These are phyloP conservation scores for Alitta virens DNA, from an alignment of 2,888 invertebrate genomes.

Conservation along the genomic window DNA sequence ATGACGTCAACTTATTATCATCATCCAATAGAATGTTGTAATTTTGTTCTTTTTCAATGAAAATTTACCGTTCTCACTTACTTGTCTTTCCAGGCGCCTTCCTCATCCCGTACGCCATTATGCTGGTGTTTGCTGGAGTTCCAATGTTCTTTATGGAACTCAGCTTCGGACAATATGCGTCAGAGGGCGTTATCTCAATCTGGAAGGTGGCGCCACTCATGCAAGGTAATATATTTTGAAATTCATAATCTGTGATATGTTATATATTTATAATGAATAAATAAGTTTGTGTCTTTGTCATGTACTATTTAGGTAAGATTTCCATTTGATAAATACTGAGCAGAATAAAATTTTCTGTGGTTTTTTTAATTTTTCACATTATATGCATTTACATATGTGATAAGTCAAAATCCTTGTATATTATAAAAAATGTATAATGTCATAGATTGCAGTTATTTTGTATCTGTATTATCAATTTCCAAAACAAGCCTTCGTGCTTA, in stretches of 20 bases:
- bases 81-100: conserved; percentile 45
- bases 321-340: too few species aligned
- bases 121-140: conserved; percentile 52
- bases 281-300: too few species aligned
- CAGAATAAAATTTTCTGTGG: too few species aligned
- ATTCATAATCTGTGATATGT: background rate
- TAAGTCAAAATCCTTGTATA: too few species aligned
- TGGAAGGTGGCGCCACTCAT: conserved; percentile 29
- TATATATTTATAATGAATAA: too few species aligned
- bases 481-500: too few species aligned
- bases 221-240: conserved; percentile 23
- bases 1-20: background rate
- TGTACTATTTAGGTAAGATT: too few species aligned
- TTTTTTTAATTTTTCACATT: too few species aligned
- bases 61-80: background rate
- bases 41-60: background rate
- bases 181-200: conserved; percentile 49
- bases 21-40: background rate
- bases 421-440: too few species aligned
- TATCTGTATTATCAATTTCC: too few species aligned
- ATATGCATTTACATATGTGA: too few species aligned
- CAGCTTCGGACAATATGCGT: conserved; percentile 53
- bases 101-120: conserved; percentile 52
- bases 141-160: conserved; percentile 56
- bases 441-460: too few species aligned